Percentiles rank a stretch among this genome's conserved stretches.
Conservation (phyloP, 1,140 invertebrate species). For the Drosophila bipectinata region DNA sequence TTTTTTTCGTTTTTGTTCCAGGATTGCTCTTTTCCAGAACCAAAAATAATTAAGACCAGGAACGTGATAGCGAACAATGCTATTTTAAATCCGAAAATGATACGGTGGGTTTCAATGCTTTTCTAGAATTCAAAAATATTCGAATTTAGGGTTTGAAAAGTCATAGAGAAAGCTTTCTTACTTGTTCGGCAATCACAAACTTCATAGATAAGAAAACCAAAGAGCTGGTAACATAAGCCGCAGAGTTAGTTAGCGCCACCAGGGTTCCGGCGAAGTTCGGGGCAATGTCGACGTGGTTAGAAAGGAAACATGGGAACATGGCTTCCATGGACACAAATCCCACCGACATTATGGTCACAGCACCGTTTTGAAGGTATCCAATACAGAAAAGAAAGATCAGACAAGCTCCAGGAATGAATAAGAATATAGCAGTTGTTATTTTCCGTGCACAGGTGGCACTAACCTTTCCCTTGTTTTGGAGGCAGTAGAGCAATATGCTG, state of each 20-base stretch:
- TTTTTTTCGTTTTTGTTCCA: slow-evolving; percentile 88
- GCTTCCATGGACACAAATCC: slow-evolving; percentile 91
- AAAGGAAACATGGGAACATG: slow-evolving; percentile 94
- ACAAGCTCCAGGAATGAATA: slow-evolving; percentile 88
- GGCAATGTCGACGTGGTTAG: slow-evolving; percentile 96
- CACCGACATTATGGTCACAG: slow-evolving; percentile 90
- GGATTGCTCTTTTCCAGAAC: slow-evolving; percentile 91
- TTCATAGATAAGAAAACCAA: slow-evolving; percentile 92
- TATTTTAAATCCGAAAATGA: slow-evolving; percentile 93
- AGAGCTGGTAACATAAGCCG: slow-evolving; percentile 94
- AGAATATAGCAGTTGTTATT: slow-evolving; percentile 88
- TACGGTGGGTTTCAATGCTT: slow-evolving; percentile 91
- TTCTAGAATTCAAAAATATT: slow-evolving; percentile 86
- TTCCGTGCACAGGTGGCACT: slow-evolving; percentile 89
- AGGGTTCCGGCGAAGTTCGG: slow-evolving; percentile 94
- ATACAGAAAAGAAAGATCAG: slow-evolving; percentile 89
- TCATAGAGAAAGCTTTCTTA: slow-evolving; percentile 83
- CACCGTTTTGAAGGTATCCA: slow-evolving; percentile 87
- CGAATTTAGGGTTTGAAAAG: slow-evolving; percentile 15
- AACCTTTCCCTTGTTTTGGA: slow-evolving; percentile 87
- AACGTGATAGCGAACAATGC: slow-evolving; percentile 90
- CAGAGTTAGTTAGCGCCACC: slow-evolving; percentile 94
- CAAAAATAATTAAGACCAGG: slow-evolving; percentile 90
- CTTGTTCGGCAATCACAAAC: slow-evolving; percentile 87
- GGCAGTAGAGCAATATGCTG: slow-evolving; percentile 87